Base-by-base conservation (phyloP, 2,113 vertebrate genomes). In the Leptosomus discolor region DNA sequence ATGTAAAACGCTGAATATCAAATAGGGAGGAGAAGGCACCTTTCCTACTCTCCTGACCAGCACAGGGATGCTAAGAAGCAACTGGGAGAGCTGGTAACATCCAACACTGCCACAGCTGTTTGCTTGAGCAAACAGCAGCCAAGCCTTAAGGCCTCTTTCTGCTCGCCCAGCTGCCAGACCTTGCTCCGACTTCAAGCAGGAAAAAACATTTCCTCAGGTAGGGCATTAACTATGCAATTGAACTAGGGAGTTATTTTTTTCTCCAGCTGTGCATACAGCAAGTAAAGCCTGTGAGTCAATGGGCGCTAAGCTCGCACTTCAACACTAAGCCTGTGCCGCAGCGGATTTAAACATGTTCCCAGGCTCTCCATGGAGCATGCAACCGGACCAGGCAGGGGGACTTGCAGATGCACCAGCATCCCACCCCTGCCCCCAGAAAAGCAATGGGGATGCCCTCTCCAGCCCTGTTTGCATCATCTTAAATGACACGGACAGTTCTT, bases 141-240 rank as follows among this genome's bases (percentile, higher is more conserved):
- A 7, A 80, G 45, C 74, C 60, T 39, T 36, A 36, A 46, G 71
- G 76, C 68, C 61, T 71, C 71, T 78, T 53, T 50, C 51, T 71
- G 73, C 86, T 80, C 12, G 0, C 58, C 57, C 48, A 34, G 95
- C 90, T 94, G 92, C 86, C 83, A 94, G 64, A 77, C 58, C 77
- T 29, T 6, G 36, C 68, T 58, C 23, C 18, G 5, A 14, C 64
- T 63, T 34, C 50, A 15, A 77, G 53, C 82, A 92, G 90, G 83
- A 94, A 93, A 80, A 91, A 41, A 61, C 90, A 92, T 68, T 90
- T 92, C 83, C 87, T 96, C 78, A 46, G 78, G 95, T 53, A 70
- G 81, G 61, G 81, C 71, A 69, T 63, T 69, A 75, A 56, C 64
- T 6, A 27, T 5, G 34, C 29, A 0, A 23, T 20, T 70, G 58